A percentile compares a stretch with the other conserved stretches of the same genome.
These are phyloP conservation scores for Crotophaga sulcirostris DNA, from an alignment of 2,113 vertebrate species.

Conservation along the genomic window DNA sequence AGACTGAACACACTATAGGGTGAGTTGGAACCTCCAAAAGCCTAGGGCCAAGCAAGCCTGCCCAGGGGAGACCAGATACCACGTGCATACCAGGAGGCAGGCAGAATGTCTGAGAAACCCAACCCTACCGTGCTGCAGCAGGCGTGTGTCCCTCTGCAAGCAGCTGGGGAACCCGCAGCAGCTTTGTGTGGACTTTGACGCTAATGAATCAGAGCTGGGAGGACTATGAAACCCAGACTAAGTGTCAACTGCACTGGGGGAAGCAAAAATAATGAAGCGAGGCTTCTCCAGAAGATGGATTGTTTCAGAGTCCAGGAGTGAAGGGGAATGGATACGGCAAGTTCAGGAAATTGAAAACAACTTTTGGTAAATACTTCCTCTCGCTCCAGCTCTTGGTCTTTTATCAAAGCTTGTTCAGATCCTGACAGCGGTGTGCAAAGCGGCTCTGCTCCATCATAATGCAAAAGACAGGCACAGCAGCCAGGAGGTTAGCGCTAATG, in stretches of 20 bases:
- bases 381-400: conserved; percentile 11
- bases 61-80: background rate
- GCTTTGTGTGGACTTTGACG: background rate
- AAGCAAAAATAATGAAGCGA: background rate
- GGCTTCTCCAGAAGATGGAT: background rate
- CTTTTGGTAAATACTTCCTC: conserved; percentile 48
- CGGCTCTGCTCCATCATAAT: background rate
- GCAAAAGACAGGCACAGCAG: conserved; percentile 38
- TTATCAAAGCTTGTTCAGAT: conserved; percentile 21
- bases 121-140: background rate
- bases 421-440: background rate
- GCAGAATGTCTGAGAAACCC: background rate
- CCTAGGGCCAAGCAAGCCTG: background rate
- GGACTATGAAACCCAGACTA: background rate
- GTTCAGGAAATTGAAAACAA: conserved; percentile 64
- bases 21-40: background rate
- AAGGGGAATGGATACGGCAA: conserved; percentile 25
- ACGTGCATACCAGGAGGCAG: accelerated
- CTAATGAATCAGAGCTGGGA: background rate
- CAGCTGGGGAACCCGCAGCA: background rate
- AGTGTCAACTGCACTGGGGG: background rate
- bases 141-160: accelerated
- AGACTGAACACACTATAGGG: accelerated
- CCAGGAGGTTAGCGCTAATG: background rate
- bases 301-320: background rate